Base-by-base conservation (phyloP, 2,797 vertebrate species). In the Characodon lateralis region DNA sequence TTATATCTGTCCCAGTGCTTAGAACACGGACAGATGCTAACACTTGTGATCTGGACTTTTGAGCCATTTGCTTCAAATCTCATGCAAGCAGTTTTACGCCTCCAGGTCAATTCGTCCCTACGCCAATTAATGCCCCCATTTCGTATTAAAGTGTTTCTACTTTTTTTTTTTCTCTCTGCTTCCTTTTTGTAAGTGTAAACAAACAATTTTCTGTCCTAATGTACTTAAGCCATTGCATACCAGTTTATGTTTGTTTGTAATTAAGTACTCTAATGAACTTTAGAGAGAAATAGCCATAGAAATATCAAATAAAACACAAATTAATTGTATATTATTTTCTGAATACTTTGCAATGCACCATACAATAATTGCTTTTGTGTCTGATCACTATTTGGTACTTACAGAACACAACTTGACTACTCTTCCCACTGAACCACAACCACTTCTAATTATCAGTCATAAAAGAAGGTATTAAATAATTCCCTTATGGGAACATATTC, bases 1-100 rank as follows among this genome's bases (percentile, higher is more conserved):
- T 78, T 77, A 87, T 88, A 89, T 78, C 75, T 88, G 89, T 79
- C 83, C 85, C 79, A 74, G 81, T 87, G 86, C 77, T 78, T 72
- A 81, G 82, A 88, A 79, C 79, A 79, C 18, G 72, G 78, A 87
- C 66, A 66, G 66, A 61, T 35, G 56, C 18, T 9, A 10, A 35
- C 31, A 75, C 12, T 22, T n/a, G 69, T 28, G 53, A 50, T 70
- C 35, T 81, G 77, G 63, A 65, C 61, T 59, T 65, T 58, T 46
- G 39, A 43, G 41, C 41, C 5, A 2, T n/a, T 69, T 0, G 13
- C 13, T 7, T 69, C n/a, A 48, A 69, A 69, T 48, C 24, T 69
- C 43, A 26, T n/a, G 14, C 66, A 69, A 43, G 5, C 13, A 48
- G 66, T 16, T 13, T 16, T 26, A 16, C 1, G 7, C 24, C 41